Base-by-base conservation (phyloP, 2,888 invertebrate genomes). In the Lamproptera curius region DNA sequence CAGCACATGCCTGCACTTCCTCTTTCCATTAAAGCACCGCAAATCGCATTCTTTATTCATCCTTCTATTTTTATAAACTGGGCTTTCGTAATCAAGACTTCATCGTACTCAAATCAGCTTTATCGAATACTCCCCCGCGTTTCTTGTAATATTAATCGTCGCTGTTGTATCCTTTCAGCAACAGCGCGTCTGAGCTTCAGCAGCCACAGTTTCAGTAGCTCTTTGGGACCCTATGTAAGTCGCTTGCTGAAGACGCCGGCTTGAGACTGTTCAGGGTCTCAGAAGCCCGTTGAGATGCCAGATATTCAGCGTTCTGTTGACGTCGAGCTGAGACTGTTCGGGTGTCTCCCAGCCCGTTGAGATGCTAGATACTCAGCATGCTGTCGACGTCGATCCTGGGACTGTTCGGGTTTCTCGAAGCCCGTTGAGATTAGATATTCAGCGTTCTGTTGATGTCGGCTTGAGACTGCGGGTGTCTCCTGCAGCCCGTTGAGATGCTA, bases 21-120 rank as follows among this genome's bases (percentile, higher is more conserved):
- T 56, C 58, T 37, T 56, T 62, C 53, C 53, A 61, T 46, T 61
- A 57, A 40, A 39, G 58, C 56, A 33, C 44, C 47, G 43, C 56
- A 61, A 53, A 47, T n/a, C n/a, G n/a, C n/a, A n/a, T n/a, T n/a
- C n/a, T n/a, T n/a, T n/a, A n/a, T n/a, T n/a, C n/a, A n/a, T n/a
- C n/a, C n/a, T n/a, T n/a, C n/a, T n/a, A n/a, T n/a, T n/a, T n/a
- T n/a, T n/a, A n/a, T 51, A 54, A 54, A 55, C 45, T 52, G 55
- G 56, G 48, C 42, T 56, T 50, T 51, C 53, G 50, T 58, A 54
- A 50, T 58, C 54, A 50, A 59, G 48, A 40, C 51, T 8, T 48
- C 49, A 28, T 57, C 54, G 44, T 59, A 59, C 50, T 59, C 57
- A 58, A 59, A 55, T 55, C 55, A 56, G 56, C 56, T 54, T 55